Conservation (phyloP, 2,113 vertebrate genomes). For the Engraulis encrasicolus region DNA sequence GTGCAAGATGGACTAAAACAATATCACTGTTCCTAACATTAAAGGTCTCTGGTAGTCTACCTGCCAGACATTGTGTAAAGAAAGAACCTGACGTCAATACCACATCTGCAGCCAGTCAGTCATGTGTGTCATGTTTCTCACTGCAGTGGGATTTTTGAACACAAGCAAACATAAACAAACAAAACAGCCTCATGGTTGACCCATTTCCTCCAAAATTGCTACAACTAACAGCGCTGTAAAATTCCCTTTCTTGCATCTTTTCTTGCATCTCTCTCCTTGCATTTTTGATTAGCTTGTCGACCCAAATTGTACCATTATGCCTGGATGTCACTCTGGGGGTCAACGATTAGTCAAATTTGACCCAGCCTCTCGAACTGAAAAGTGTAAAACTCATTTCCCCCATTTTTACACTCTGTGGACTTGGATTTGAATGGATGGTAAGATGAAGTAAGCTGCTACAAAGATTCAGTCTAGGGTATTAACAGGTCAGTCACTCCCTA, state of each 20-base stretch:
- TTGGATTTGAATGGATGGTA: no score
- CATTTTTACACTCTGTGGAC: not conserved
- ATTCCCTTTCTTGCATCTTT: no score
- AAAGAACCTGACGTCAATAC: no score
- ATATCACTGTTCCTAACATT: not conserved
- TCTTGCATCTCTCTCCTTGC: not conserved
- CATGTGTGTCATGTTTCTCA: no score
- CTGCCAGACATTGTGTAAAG: no score
- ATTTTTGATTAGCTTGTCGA: not conserved
- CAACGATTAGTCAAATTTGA: conserved; percentile 3
- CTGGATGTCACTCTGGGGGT: not conserved
- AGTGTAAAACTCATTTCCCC: conserved; percentile 18
- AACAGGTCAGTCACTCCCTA: conserved; percentile 33
- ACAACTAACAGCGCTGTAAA: no score
- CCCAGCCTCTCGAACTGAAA: conserved; percentile 15
- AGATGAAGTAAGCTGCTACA: conserved; percentile 26
- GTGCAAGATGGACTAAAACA: not conserved
- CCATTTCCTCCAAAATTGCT: no score
- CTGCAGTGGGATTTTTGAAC: no score
- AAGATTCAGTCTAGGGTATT: conserved; percentile 24
- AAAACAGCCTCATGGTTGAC: no score
- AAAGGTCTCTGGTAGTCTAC: not conserved
- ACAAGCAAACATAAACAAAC: no score
- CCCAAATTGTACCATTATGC: not conserved
- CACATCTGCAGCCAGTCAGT: no score